Base-by-base conservation (phyloP, 35 echinoderm and acorn worm species). In the Lytechinus variegatus region DNA sequence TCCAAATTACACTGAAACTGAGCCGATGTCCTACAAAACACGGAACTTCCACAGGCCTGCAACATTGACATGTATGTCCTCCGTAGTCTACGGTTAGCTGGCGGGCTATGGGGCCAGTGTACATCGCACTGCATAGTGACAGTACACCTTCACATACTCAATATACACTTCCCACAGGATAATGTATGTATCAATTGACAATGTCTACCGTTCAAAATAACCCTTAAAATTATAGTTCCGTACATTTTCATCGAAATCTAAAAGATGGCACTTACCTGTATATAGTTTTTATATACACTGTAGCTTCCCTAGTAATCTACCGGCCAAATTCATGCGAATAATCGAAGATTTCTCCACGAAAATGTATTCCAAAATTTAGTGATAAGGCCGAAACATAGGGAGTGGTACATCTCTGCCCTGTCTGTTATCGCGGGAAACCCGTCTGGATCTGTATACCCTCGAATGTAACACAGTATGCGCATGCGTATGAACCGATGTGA, bases 291-390 rank as follows among this genome's bases (percentile, higher is more conserved):
- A 93, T 93, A 93, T 93, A 93, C 92, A 93, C 92, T 54, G 92
- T 93, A 93, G 92, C 92, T 93, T 93, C 92, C 92, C 92, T 93
- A 93, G 54, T 93, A 54, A 54, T 93, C 3, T 93, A 93, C 54
- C 92, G 92, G 92, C 92, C 92, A 57, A 93, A 93, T 93, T 93
- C 92, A 93, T 93, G 92, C 92, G 92, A 93, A 93, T 93, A 93
- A 93, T 93, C 92, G 92, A 93, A 93, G 92, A 55, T 93, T 93
- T 93, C 92, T 57, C 92, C 92, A 93, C 92, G 92, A 93, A 93
- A 93, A 93, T 57, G 92, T 93, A 93, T 55, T 93, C 92, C 92
- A 93, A 93, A 55, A 53, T 93, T 93, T n/a, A 27, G 92, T 55
- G 52, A 55, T 55, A 93, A 93, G 92, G 92, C 92, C 92, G 92